Conservation (phyloP, 2,888 invertebrate species). For the Hydraecia micacea region DNA sequence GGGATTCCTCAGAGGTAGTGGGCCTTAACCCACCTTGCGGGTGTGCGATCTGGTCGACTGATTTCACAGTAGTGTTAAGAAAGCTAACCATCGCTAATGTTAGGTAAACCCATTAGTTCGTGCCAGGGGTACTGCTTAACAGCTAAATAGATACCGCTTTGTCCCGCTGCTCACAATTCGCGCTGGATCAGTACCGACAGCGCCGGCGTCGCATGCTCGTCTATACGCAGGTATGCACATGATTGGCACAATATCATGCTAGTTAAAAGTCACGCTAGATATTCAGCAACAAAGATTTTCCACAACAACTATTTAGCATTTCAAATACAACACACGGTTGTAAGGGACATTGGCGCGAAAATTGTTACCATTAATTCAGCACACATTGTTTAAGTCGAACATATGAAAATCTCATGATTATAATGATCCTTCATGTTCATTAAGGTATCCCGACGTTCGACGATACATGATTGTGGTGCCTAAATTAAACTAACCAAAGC, state of each 20-base stretch:
- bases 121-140: slow-evolving; percentile 50
- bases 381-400: background rate
- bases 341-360: no score
- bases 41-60: background rate
- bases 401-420: background rate
- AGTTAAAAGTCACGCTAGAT: slow-evolving; percentile 5
- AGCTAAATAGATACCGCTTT: slow-evolving; percentile 75
- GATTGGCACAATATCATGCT: slow-evolving; percentile 32
- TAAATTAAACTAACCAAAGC: background rate
- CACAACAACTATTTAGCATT: background rate
- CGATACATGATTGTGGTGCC: slow-evolving; percentile 3
- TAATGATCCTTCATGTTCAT: no score
- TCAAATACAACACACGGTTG: background rate
- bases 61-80: background rate
- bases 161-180: slow-evolving; percentile 69
- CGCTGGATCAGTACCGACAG: slow-evolving; percentile 58
- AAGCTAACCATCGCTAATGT: background rate
- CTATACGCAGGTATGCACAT: slow-evolving; percentile 44
- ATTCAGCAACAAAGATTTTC: background rate
- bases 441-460: background rate
- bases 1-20: background rate
- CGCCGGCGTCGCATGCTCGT: slow-evolving; percentile 43
- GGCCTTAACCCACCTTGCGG: background rate
- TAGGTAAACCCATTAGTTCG: slow-evolving; percentile 39
- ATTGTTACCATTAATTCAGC: background rate